Evolutionary conservation across 2,888 invertebrate genomes (phyloP), one percentile per base, ranked within the genome.

Genomic region (Spodoptera exigua): DNA sequence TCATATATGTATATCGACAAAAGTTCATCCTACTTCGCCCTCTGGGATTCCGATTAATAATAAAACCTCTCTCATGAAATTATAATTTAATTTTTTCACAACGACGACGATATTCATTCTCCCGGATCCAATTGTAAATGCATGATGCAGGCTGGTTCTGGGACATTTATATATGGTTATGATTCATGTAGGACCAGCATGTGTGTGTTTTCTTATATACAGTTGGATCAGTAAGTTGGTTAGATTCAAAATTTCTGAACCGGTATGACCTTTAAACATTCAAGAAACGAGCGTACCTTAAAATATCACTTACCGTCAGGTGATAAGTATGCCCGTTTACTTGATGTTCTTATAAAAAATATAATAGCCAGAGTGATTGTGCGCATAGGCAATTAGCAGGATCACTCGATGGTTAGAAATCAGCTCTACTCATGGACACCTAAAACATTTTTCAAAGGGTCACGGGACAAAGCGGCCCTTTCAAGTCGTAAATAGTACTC

Each of bases 1-100:
- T 78, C 78, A 79, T 79, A 79, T 79, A 74, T 68, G 76, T 73
- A 83, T 83, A 83, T 86, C 78, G 80, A 72, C 76, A 76, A 83
- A 88, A 27, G 7, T 27, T 27, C 27, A 9, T 27, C 7, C 27
- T 27, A 27, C 79, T 87, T 84, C 61, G 64, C 81, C 64, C 65
- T 67, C 67, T 64, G 58, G 58, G 47, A 51, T 62, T 80, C 78
- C 87, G 88, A 90, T 89, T 91, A 91, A 89, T 91, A 88, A 82
- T 82, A 85, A 86, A 82, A 86, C 83, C 70, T 82, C 76, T 73
- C 89, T 91, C 90, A 91, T 91, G 92, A 92, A 92, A 92, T 92
- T 91, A 90, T 92, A 93, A 92, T 92, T 91, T 91, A 89, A 91
- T 92, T 92, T 92, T 84, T 81, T 78, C 47, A n/a, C 72, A 55